Conservation (phyloP, 2,888 invertebrate species). For the Euzetes globulus region DNA sequence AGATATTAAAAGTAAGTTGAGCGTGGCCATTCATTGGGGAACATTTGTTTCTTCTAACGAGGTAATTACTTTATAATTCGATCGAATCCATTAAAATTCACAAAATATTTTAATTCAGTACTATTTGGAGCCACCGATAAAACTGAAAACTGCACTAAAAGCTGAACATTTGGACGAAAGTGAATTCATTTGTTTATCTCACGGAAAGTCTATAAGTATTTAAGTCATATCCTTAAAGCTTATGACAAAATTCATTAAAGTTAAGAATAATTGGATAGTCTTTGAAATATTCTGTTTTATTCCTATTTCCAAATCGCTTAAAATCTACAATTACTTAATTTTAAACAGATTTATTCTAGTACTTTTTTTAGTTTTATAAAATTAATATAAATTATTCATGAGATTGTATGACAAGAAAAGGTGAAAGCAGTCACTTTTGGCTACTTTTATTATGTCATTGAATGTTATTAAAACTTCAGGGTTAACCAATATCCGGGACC, state of each 20-base stretch:
- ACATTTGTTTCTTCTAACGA: constrained; percentile 49
- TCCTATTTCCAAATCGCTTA: no score
- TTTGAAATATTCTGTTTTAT: no score
- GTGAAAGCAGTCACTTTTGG: no score
- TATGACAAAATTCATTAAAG: neutral
- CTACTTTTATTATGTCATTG: no score
- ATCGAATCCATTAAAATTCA: neutral
- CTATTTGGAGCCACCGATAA: constrained; percentile 45
- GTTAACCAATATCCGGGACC: no score
- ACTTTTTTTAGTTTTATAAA: no score
- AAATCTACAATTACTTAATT: no score
- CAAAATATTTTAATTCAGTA: constrained; percentile 41
- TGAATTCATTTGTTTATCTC: constrained; percentile 44
- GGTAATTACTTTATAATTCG: constrained; percentile 17
- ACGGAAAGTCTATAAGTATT: constrained; percentile 42
- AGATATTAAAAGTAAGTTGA: constrained; percentile 47
- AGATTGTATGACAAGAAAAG: no score
- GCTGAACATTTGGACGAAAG: constrained; percentile 40
- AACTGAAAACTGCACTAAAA: constrained; percentile 42
- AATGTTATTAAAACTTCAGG: no score
- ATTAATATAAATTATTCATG: no score
- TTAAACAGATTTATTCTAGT: no score
- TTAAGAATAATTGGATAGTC: no score
- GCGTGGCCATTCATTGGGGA: constrained; percentile 54
- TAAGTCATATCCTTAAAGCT: neutral